Percentiles rank a stretch among this genome's conserved stretches.
Conservation (phyloP, 2,797 vertebrate species). For the Mormyrops attenuatus region DNA sequence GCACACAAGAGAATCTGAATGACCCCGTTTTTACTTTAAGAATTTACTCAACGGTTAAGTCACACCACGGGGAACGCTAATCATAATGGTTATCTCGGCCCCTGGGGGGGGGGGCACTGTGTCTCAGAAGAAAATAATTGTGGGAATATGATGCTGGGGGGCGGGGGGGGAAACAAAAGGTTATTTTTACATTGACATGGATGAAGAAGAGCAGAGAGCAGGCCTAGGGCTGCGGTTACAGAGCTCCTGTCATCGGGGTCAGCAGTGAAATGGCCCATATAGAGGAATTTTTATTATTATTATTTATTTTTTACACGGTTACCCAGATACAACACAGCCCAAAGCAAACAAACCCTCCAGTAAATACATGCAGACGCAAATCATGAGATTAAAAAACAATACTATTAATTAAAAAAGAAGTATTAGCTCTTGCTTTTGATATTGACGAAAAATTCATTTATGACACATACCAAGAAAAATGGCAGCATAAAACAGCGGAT, state of each 20-base stretch:
- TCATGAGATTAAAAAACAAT: not conserved
- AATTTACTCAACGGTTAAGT: not conserved
- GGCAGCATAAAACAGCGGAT: not conserved
- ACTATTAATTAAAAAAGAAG: not conserved
- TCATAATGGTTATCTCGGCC: conserved; percentile 1
- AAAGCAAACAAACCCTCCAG: not conserved
- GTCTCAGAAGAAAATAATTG: not conserved
- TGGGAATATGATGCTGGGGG: not conserved
- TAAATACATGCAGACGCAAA: not conserved
- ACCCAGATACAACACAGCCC: not conserved
- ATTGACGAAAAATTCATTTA: not conserved
- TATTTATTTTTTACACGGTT: not conserved
- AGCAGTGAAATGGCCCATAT: not conserved
- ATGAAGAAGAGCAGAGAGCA: not conserved
- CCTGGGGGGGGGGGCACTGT: not conserved
- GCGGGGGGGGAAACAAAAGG: not conserved
- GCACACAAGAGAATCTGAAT: not conserved
- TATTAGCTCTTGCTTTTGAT: not conserved
- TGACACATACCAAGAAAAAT: not conserved
- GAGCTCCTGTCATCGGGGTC: not conserved
- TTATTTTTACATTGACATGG: conserved; percentile 9
- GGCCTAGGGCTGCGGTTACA: not conserved
- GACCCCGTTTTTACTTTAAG: conserved; percentile 2
- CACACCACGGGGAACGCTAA: not conserved
- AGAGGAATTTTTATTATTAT: not conserved